A percentile compares a stretch with the other conserved stretches of the same genome.
These are phyloP conservation scores for Nowickia ferox DNA, from an alignment of 2,888 invertebrate species.

Conservation along the genomic window DNA sequence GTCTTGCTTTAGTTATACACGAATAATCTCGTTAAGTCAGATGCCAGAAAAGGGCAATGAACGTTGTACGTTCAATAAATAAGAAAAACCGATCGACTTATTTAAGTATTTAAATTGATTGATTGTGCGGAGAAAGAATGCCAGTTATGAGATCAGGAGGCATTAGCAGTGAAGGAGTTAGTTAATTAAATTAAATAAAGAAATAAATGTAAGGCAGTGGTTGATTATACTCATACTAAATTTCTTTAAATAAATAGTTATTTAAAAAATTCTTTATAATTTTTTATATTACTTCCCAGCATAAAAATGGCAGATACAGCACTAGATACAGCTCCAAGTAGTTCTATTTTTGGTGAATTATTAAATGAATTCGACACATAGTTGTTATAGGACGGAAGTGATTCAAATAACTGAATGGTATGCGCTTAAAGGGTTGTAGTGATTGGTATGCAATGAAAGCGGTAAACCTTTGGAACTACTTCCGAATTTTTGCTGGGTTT, in stretches of 20 bases:
- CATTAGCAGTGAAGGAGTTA: neutral
- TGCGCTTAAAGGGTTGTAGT: no score
- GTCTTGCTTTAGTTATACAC: neutral
- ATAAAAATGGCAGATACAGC: no score
- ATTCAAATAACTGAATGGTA: no score
- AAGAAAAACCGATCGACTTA: neutral
- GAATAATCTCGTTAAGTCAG: neutral
- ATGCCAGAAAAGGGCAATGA: conserved; percentile 61
- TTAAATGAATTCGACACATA: no score
- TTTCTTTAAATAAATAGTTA: no score
- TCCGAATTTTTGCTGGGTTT: neutral
- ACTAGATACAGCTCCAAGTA: no score
- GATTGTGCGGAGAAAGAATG: conserved; percentile 29
- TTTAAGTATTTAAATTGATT: conserved; percentile 48
- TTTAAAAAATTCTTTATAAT: no score
- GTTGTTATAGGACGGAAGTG: no score
- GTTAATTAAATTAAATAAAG: neutral
- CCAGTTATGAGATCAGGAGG: neutral
- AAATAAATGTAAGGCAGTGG: neutral
- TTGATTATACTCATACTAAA: neutral
- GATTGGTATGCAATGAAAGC: no score
- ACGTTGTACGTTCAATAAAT: conserved; percentile 58
- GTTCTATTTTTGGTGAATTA: no score
- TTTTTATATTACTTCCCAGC: no score
- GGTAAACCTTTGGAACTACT: no score